Evolutionary conservation across 2,888 invertebrate species (phyloP).

Genomic region (Aplocera efformata): DNA sequence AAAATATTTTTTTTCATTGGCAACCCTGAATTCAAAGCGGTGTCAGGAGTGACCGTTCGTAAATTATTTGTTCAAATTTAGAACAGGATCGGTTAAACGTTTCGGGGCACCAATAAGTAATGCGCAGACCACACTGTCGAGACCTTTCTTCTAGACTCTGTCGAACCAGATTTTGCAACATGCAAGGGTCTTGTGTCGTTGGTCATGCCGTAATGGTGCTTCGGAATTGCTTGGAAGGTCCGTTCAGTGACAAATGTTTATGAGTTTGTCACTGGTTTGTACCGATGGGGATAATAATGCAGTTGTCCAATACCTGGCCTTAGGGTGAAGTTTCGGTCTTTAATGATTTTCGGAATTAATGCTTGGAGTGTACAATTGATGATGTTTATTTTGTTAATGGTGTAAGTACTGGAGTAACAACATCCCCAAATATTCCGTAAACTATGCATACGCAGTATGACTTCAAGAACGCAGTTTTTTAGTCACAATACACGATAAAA

Average conservation of each 20-base stretch:
- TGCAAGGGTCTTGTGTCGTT: constrained; percentile 39
- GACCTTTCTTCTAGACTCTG: constrained; percentile 34
- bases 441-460: too few relatives aligned
- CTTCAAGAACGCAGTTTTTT: too few relatives aligned
- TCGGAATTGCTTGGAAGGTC: constrained; percentile 71
- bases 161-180: constrained; percentile 15
- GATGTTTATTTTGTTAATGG: constrained; percentile 21
- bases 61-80: constrained; percentile 80
- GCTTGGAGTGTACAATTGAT: constrained; percentile 30
- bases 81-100: constrained; percentile 76
- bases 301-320: constrained; percentile 52
- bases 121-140: constrained; percentile 40
- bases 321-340: constrained; percentile 52
- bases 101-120: constrained; percentile 78
- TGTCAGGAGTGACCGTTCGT: constrained; percentile 73
- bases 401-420: neutral
- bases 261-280: constrained; percentile 75
- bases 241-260: constrained; percentile 76
- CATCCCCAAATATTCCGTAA: too few relatives aligned
- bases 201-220: constrained; percentile 55
- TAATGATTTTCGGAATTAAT: constrained; percentile 56
- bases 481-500: too few relatives aligned
- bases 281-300: constrained; percentile 49
- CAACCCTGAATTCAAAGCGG: constrained; percentile 51
- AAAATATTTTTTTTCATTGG: constrained; percentile 10